Conservation (phyloP, 2,888 invertebrate genomes). For the Bursaphelenchus okinawaensis region DNA sequence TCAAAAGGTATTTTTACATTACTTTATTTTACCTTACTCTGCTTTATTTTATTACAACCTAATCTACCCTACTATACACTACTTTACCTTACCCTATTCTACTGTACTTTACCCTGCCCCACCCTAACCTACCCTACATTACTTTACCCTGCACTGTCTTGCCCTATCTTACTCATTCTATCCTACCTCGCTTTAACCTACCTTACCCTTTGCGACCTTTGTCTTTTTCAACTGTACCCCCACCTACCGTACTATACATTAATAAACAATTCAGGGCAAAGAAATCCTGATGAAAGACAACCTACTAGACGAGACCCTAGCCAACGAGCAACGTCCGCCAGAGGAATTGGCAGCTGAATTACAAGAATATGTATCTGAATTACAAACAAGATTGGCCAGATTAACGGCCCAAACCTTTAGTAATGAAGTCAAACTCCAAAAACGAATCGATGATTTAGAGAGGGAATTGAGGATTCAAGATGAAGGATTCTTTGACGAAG, state of each 20-base stretch:
- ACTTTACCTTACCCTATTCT: too few relatives aligned
- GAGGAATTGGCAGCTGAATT: conserved; percentile 74
- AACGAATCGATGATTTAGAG: conserved; percentile 66
- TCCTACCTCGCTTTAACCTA: too few relatives aligned
- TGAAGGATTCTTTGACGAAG: conserved; percentile 12
- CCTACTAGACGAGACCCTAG: conserved; percentile 70
- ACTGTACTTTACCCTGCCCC: too few relatives aligned
- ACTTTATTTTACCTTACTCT: not conserved
- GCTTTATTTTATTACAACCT: too few relatives aligned
- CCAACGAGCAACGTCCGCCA: conserved; percentile 63
- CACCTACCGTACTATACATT: not conserved
- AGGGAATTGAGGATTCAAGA: conserved; percentile 33
- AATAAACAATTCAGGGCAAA: conserved; percentile 62
- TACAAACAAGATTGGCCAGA: conserved; percentile 71
- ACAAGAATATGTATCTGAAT: conserved; percentile 70
- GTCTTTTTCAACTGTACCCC: not conserved
- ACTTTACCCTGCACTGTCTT: too few relatives aligned
- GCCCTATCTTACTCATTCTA: too few relatives aligned
- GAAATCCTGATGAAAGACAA: conserved; percentile 81
- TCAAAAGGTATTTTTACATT: conserved; percentile 58
- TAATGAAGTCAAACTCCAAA: conserved; percentile 76
- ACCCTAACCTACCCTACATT: too few relatives aligned
- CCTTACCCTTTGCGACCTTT: too few relatives aligned
- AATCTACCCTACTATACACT: too few relatives aligned
- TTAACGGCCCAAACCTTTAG: conserved; percentile 76